These are phyloP conservation scores for Atherinomorus stipes DNA, from an alignment of 2,113 vertebrate species.

Conservation along the genomic window DNA sequence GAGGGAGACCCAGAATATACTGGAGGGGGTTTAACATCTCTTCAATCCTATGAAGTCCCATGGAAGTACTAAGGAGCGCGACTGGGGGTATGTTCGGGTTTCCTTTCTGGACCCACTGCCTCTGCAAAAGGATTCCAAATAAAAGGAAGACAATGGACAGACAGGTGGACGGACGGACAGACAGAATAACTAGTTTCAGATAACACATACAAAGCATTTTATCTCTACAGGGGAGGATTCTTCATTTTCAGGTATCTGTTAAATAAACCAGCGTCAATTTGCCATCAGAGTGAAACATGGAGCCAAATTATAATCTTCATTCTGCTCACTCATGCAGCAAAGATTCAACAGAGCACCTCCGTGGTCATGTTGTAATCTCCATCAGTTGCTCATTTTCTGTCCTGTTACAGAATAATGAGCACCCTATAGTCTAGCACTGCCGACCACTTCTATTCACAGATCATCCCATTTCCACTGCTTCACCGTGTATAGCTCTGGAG, in stretches of 20 bases:
- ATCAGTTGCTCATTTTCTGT: slow-evolving; percentile 40
- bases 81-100: no score
- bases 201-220: background rate
- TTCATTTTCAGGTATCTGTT: background rate
- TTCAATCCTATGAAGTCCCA: no score
- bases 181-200: no score
- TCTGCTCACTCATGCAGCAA: slow-evolving; percentile 29
- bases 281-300: slow-evolving; percentile 42
- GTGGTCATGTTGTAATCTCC: slow-evolving; percentile 22
- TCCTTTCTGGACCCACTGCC: no score
- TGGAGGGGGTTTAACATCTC: no score
- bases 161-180: no score
- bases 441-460: slow-evolving; percentile 36
- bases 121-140: no score
- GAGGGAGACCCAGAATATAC: no score
- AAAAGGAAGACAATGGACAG: no score
- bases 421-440: slow-evolving; percentile 15
- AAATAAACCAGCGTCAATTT: background rate
- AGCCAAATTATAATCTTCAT: slow-evolving; percentile 33
- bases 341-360: slow-evolving; percentile 13
- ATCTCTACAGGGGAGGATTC: no score
- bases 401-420: slow-evolving; percentile 22
- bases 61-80: no score
- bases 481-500: slow-evolving; percentile 26
- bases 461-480: slow-evolving; percentile 40